Evolutionary conservation across 2,888 invertebrate genomes (phyloP).

Genomic region (Polymixis flavicincta): DNA sequence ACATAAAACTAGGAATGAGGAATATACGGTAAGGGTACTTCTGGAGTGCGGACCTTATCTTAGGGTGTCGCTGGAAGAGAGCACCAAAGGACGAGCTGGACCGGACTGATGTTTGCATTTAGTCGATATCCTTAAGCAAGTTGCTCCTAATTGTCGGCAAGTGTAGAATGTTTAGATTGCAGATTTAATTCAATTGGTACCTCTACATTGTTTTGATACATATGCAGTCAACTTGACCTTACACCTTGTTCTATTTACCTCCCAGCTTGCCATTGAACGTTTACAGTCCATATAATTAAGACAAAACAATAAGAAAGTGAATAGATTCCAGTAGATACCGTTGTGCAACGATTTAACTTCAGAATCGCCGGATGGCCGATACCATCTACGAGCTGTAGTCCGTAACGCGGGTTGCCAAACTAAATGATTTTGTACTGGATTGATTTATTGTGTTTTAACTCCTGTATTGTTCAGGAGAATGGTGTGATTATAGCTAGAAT

Average conservation of each 20-base stretch:
- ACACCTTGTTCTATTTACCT: slow-evolving; percentile 62
- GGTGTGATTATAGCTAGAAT: slow-evolving; percentile 61
- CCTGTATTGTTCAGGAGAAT: slow-evolving; percentile 64
- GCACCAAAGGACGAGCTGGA: no score
- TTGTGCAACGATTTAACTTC: slow-evolving; percentile 80
- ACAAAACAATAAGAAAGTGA: slow-evolving; percentile 88
- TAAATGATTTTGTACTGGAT: slow-evolving; percentile 76
- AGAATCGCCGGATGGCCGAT: slow-evolving; percentile 89
- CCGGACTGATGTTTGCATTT: no score
- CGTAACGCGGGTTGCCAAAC: slow-evolving; percentile 82
- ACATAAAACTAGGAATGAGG: no score
- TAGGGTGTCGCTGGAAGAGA: no score
- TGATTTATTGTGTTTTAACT: slow-evolving; percentile 78
- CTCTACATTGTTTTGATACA: slow-evolving; percentile 2
- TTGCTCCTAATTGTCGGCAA: neutral
- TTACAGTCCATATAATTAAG: slow-evolving; percentile 81
- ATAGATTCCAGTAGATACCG: slow-evolving; percentile 73
- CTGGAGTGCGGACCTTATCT: no score
- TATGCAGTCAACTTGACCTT: slow-evolving; percentile 65
- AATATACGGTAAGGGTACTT: no score
- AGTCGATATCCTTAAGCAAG: neutral
- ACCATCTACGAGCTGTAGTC: slow-evolving; percentile 74
- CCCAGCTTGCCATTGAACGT: slow-evolving; percentile 80
- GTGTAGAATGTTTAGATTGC: no score
- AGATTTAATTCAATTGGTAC: neutral